Percentiles rank a stretch among this genome's conserved stretches.
Evolutionary conservation across 1,140 invertebrate genomes (phyloP).

Genomic region (Bursaphelenchus mucronatus): DNA sequence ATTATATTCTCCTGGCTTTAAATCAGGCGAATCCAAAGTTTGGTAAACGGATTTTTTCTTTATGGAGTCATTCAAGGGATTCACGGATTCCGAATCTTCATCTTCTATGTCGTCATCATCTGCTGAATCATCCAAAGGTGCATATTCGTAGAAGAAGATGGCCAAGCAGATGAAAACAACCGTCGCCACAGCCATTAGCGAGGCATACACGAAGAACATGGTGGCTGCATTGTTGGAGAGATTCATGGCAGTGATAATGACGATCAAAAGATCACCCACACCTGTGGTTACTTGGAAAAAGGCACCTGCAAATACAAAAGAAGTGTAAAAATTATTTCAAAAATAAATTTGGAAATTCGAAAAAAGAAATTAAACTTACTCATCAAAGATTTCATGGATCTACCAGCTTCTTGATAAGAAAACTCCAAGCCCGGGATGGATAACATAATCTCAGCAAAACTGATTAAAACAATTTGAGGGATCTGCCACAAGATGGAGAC

Average conservation of each 20-base stretch:
- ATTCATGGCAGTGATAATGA: constrained; percentile 73
- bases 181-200: too few relatives aligned
- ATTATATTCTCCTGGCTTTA: too few relatives aligned
- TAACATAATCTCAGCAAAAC: constrained; percentile 45
- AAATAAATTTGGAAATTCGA: too few relatives aligned
- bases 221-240: constrained; percentile 67
- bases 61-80: too few relatives aligned
- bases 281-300: constrained; percentile 70
- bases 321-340: constrained; percentile 65
- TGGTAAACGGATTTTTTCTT: too few relatives aligned
- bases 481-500: constrained; percentile 47
- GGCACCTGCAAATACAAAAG: constrained; percentile 68
- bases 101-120: too few relatives aligned
- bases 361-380: too few relatives aligned
- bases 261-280: constrained; percentile 81
- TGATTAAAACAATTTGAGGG: constrained; percentile 47
- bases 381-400: constrained; percentile 67
- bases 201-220: constrained; percentile 18
- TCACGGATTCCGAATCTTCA: too few relatives aligned
- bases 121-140: too few relatives aligned
- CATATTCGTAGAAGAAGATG: too few relatives aligned
- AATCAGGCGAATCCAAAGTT: too few relatives aligned
- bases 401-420: constrained; percentile 57
- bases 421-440: constrained; percentile 48
- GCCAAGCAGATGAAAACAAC: too few relatives aligned